Base-by-base conservation (phyloP, 2,113 vertebrate species). In the Ornithorhynchus anatinus region DNA sequence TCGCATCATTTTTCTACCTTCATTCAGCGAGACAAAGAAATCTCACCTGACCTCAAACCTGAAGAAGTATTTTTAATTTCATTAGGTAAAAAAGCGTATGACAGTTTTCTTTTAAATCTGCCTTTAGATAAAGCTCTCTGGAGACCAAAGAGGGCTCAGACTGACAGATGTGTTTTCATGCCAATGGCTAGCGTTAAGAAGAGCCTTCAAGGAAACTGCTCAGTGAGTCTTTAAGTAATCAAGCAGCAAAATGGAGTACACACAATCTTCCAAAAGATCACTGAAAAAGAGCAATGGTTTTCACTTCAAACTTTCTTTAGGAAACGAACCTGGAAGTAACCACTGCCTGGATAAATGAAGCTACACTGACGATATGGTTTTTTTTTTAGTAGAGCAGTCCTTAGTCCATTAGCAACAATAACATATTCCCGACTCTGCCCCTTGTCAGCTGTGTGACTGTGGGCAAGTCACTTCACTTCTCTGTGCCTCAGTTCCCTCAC, bases 111-210 rank as follows among this genome's bases (percentile, higher is more conserved):
- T 86, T 89, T 77, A 84, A 88, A 85, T 86, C 74, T 86, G 23
- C 81, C 76, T 83, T 84, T 77, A 87, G 77, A 73, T 81, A 82
- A 84, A 87, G 72, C 86, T 75, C 84, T 87, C 82, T 61, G 72
- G 84, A 89, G 84, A 92, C 91, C 86, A 91, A 89, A 92, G 77
- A 80, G 69, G 79, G 70, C 85, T 91, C 61, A 76, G 71, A 72
- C 37, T 60, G 69, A 51, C 72, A 86, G 83, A 77, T 69, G 79
- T 63, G 78, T 87, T 92, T 87, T 85, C 82, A 84, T 86, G 78
- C 79, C 85, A 87, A 58, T 82, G 81, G 78, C 73, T 70, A 82
- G 59, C 63, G 81, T 73, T 62, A 86, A 86, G 77, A 88, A 86
- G 36, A 73, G 84, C 82, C 79, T 90, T 87, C 69, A 73, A 86